Conservation (phyloP, 2,113 vertebrate species). For the Paraplagusia blochii region DNA sequence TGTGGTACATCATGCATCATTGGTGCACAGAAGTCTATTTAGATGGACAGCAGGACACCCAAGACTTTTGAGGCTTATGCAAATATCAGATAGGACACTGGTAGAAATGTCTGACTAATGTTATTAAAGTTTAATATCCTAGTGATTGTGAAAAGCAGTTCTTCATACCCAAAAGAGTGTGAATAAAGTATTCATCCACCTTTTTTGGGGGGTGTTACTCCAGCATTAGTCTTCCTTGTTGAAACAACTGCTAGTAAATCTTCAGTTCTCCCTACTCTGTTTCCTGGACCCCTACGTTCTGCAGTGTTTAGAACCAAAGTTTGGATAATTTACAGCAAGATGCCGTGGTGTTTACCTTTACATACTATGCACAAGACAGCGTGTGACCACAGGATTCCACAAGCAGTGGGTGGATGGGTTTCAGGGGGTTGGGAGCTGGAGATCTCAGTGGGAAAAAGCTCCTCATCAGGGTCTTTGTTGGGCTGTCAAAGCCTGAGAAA, state of each 20-base stretch:
- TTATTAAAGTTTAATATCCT: too few species aligned
- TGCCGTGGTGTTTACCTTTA: constrained; percentile 61
- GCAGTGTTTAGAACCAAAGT: constrained; percentile 40
- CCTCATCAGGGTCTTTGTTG: constrained; percentile 53
- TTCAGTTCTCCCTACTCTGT: constrained; percentile 10
- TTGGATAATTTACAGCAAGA: constrained; percentile 64
- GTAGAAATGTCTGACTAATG: too few species aligned
- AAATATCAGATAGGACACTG: too few species aligned
- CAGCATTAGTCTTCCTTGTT: constrained; percentile 16
- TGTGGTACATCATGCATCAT: too few species aligned
- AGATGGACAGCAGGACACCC: too few species aligned
- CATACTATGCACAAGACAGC: constrained; percentile 49
- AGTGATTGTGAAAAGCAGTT: constrained; percentile 6
- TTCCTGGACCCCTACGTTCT: constrained; percentile 44
- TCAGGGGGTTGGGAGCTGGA: constrained; percentile 15
- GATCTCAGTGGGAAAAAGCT: constrained; percentile 54
- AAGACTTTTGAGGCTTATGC: too few species aligned
- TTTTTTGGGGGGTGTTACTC: constrained; percentile 21
- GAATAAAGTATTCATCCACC: too few species aligned
- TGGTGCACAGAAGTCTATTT: too few species aligned
- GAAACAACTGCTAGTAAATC: constrained; percentile 56
- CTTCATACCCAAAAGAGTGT: too few species aligned
- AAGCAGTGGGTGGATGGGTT: constrained; percentile 15
- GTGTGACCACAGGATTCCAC: constrained; percentile 30
- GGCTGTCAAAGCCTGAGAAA: constrained; percentile 40